A percentile compares a stretch with the other conserved stretches of the same genome.
Conservation (phyloP, 1,140 invertebrate species). For the Drosophila nebulosa region DNA sequence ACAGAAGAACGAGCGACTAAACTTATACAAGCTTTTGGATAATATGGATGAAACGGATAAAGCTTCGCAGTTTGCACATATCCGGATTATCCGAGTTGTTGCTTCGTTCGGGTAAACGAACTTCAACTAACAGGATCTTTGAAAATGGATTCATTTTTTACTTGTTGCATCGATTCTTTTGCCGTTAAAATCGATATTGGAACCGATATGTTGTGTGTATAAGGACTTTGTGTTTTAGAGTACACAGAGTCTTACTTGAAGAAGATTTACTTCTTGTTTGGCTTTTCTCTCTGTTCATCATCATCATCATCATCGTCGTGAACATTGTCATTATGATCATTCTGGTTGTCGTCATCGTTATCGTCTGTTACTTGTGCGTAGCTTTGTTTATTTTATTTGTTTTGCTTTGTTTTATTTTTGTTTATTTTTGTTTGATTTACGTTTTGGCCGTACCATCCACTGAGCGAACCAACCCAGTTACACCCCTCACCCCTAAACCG, state of each 20-base stretch:
- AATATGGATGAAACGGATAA: too few relatives aligned
- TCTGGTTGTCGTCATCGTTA: constrained; percentile 33
- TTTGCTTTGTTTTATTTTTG: constrained; percentile 71
- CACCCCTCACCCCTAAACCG: neutral
- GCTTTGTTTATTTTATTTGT: constrained; percentile 76
- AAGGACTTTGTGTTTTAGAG: too few relatives aligned
- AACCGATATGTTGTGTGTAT: too few relatives aligned
- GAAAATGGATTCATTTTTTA: too few relatives aligned
- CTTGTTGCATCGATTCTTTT: too few relatives aligned
- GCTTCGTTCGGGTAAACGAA: too few relatives aligned
- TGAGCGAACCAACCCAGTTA: neutral
- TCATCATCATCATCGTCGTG: constrained; percentile 13
- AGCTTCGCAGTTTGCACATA: too few relatives aligned
- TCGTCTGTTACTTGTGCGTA: constrained; percentile 66
- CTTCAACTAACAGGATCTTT: too few relatives aligned
- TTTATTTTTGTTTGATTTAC: constrained; percentile 75
- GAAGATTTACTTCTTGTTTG: constrained; percentile 34
- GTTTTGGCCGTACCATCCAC: constrained; percentile 46
- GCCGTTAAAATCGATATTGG: too few relatives aligned
- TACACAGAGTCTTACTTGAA: neutral
- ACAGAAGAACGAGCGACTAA: too few relatives aligned
- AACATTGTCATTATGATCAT: constrained; percentile 8
- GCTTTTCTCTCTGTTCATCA: constrained; percentile 47
- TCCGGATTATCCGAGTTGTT: too few relatives aligned
- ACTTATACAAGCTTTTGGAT: too few relatives aligned